These are phyloP conservation scores for Melanotaenia boesemani DNA, from an alignment of 2,797 vertebrate species.

Conservation along the genomic window DNA sequence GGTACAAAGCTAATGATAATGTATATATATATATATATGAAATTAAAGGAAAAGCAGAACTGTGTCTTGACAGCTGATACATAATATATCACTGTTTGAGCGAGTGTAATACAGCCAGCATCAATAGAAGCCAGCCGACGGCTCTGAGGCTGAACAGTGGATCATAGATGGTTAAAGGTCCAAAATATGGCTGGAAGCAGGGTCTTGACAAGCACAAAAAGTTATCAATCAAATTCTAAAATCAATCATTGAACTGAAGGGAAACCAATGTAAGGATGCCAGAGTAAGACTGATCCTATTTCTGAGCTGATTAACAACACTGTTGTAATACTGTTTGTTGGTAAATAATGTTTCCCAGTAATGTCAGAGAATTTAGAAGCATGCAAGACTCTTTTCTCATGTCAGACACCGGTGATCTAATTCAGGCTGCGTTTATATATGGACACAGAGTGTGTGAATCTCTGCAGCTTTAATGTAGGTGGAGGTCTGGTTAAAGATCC, in stretches of 20 bases:
- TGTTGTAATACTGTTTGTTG: slow-evolving; percentile 13
- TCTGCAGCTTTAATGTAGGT: slow-evolving; percentile 4
- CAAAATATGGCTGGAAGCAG: slow-evolving; percentile 45
- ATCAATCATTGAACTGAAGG: slow-evolving; percentile 68
- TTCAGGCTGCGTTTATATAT: slow-evolving; percentile 8
- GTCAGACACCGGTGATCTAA: background rate
- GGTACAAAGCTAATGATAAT: no score
- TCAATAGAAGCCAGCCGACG: slow-evolving; percentile 15
- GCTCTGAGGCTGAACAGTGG: slow-evolving; percentile 52
- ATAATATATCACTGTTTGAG: slow-evolving; percentile 44
- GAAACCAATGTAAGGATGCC: slow-evolving; percentile 56
- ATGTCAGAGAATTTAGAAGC: slow-evolving; percentile 15
- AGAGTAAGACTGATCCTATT: slow-evolving; percentile 48
- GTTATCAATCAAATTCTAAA: slow-evolving; percentile 70
- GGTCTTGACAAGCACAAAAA: slow-evolving; percentile 52
- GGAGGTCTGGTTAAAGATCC: slow-evolving; percentile 14
- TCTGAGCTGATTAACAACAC: slow-evolving; percentile 59
- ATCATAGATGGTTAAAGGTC: slow-evolving; percentile 57
- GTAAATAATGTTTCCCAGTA: slow-evolving; percentile 43
- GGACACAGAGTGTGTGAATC: background rate
- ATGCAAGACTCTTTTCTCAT: background rate
- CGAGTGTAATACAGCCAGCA: slow-evolving; percentile 35
- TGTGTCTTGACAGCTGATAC: slow-evolving; percentile 39
- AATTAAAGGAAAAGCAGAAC: slow-evolving; percentile 19
- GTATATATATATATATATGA: no score